Evolutionary conservation across 2,113 vertebrate species (phyloP).

Genomic region (Grallaria varia): DNA sequence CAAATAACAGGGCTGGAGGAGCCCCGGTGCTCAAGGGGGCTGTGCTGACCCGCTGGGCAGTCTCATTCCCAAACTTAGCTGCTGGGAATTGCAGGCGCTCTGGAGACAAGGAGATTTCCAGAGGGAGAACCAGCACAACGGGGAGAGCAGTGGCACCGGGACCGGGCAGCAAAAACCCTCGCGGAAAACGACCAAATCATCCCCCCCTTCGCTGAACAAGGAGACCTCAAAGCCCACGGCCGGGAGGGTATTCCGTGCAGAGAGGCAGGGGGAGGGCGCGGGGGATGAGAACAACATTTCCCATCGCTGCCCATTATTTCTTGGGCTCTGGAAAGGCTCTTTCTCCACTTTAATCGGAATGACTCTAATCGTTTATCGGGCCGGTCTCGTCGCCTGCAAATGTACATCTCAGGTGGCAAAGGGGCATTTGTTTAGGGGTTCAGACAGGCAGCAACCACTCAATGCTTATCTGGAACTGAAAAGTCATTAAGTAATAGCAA

Average conservation of each 20-base stretch:
- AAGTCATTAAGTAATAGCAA: neutral
- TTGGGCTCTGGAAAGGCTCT: neutral
- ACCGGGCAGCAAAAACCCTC: neutral
- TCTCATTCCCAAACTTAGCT: constrained; percentile 30
- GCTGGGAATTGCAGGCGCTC: constrained; percentile 47
- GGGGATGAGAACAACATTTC: constrained; percentile 18
- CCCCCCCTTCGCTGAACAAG: constrained; percentile 37
- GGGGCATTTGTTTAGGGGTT: neutral
- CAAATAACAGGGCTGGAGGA: neutral
- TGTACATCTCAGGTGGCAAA: neutral
- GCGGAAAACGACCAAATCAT: neutral
- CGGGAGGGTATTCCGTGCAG: constrained; percentile 10
- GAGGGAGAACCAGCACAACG: neutral
- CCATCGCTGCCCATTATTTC: constrained; percentile 37
- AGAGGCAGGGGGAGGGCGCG: constrained; percentile 18
- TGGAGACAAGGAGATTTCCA: constrained; percentile 39
- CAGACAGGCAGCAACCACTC: neutral
- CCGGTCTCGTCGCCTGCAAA: neutral
- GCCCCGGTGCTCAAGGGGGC: neutral
- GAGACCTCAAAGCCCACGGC: constrained; percentile 46
- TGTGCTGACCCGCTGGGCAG: constrained; percentile 40
- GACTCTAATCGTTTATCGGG: neutral
- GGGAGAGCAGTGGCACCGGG: neutral
- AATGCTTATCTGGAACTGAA: neutral
- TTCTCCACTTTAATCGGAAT: constrained; percentile 36